Base-by-base conservation (phyloP, 2,113 vertebrate genomes). In the Hypocryptadius cinnamomeus region DNA sequence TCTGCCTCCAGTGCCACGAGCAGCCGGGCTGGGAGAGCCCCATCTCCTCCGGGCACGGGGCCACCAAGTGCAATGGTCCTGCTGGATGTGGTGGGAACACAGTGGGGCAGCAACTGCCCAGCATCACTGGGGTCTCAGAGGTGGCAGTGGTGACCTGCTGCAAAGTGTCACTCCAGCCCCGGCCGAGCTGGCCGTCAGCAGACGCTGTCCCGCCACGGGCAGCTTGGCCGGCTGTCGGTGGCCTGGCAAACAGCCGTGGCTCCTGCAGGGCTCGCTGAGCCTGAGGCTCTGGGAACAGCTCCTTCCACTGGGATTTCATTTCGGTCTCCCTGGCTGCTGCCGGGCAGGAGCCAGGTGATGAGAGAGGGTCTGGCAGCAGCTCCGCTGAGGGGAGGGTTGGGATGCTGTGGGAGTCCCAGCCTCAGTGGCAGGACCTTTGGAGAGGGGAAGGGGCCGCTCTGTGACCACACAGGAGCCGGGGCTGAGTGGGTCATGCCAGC, bases 401-500 rank as follows among this genome's bases (percentile, higher is more conserved):
- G 71, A 56, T 60, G 88, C 45, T 42, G 40, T 10, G 8, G 22
- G 53, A 28, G n/a, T 40, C 24, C 30, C 10, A 8, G 42, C 14
- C 27, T 33, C 11, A 0, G 25, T 13, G 45, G 27, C 17, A 24
- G 33, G 7, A 53, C 27, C 8, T 25, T 48, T 12, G 24, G 33
- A 37, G 47, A 45, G 39, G 50, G 63, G 35, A 53, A 23, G 23
- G 18, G 44, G 65, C 59, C 1, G 2, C 35, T 78, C 25, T 10
- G 9, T 4, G 8, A 9, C 16, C 3, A 1, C 22, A 5, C 1
- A 0, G 54, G 35, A 65, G 60, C 60, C 0, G 0, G 25, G 10
- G 24, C 39, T 5, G 7, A 30, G 71, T 1, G 8, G 50, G 17
- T 44, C 1, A 1, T 2, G 6, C 35, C 65, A 45, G 57, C 30